Conservation (phyloP, 2,797 vertebrate genomes). For the Leptatherina wallacei region DNA sequence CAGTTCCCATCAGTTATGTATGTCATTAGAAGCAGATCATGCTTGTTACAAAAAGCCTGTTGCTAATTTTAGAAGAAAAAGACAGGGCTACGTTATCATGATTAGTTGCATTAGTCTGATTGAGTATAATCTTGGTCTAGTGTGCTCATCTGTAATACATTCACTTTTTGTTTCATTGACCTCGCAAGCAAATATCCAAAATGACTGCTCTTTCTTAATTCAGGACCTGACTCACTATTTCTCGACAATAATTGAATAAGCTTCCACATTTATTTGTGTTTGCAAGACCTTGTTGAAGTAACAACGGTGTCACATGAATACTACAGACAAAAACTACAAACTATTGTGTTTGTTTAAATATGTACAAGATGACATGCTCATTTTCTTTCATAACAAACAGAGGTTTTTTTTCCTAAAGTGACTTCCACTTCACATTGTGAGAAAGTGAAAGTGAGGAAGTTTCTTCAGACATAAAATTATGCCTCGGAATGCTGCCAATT, state of each 20-base stretch:
- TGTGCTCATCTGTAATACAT: conserved; percentile 20
- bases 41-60: conserved; percentile 35
- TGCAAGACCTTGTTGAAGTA: neutral
- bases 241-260: neutral
- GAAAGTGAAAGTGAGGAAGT: neutral
- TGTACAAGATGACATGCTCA: neutral
- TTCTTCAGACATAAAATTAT: neutral
- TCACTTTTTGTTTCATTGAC: conserved; percentile 26
- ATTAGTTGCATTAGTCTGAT: conserved; percentile 52
- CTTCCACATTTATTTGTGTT: neutral
- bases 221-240: neutral
- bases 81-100: conserved; percentile 27
- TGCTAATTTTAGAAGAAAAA: conserved; percentile 29
- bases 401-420: neutral
- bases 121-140: conserved; percentile 28
- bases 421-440: neutral
- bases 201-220: neutral
- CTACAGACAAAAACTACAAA: neutral
- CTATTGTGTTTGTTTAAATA: neutral
- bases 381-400: neutral
- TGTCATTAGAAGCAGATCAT: conserved; percentile 27
- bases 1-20: neutral
- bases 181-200: conserved; percentile 23
- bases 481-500: neutral
- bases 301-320: neutral